phyloP scores from a whole-genome alignment of 2,113 vertebrate species.

The Ictidomys tridecemlineatus region DNA sequence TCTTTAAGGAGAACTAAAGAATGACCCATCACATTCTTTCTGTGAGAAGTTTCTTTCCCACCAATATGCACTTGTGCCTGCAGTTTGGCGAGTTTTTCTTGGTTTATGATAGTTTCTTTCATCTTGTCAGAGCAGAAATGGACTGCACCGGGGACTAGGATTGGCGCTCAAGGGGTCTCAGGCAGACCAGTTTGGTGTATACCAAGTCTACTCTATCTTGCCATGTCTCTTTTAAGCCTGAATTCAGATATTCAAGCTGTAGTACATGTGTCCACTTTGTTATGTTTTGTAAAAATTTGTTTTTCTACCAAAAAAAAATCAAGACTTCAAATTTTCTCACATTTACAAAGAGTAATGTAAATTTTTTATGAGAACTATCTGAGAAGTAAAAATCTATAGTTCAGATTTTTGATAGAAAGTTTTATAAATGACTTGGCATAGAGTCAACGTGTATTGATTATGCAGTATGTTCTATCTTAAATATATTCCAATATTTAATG shows the following conservation, averaged over 20 bases:
- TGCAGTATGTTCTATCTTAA: not conserved
- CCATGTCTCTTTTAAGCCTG: not conserved
- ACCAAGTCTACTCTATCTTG: not conserved
- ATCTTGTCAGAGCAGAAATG: no score
- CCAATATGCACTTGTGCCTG: no score
- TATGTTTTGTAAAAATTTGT: not conserved
- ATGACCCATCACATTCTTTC: no score
- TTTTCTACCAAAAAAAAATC: not conserved
- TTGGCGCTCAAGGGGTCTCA: no score
- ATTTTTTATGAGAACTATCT: not conserved
- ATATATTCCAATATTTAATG: slow-evolving; percentile 38
- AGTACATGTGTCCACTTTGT: not conserved
- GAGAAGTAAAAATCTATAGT: not conserved
- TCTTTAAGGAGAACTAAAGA: no score
- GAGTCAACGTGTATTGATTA: not conserved
- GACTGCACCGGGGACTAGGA: no score
- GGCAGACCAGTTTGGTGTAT: no score
- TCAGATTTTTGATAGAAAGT: not conserved
- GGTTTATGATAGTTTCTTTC: no score
- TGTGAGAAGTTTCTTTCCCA: no score
- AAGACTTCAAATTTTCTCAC: slow-evolving; percentile 28
- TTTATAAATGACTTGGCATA: slow-evolving; percentile 9
- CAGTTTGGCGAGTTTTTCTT: no score
- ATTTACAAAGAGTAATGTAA: slow-evolving; percentile 39
- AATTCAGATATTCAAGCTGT: not conserved